Percentiles rank a stretch among this genome's conserved stretches.
Conservation (phyloP, 2,113 vertebrate genomes). For the Cygnus atratus region DNA sequence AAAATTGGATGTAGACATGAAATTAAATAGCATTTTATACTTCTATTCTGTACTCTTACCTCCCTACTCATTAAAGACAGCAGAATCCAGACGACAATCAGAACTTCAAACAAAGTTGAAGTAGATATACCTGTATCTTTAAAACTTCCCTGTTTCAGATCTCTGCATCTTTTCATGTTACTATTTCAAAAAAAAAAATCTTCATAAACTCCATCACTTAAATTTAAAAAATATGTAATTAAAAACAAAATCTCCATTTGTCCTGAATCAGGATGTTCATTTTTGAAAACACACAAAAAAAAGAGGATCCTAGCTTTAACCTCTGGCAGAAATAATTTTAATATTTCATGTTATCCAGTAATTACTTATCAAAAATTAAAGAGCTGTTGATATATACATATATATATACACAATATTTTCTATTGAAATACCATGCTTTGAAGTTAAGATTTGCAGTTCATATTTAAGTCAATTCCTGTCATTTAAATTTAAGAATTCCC, state of each 20-base stretch:
- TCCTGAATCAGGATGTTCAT: neutral
- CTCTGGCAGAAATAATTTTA: neutral
- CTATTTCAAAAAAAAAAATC: neutral
- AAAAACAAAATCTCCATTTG: neutral
- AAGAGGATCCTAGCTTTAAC: neutral
- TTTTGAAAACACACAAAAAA: neutral
- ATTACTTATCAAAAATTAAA: neutral
- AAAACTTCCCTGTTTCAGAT: neutral
- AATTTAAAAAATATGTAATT: neutral
- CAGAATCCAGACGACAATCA: neutral
- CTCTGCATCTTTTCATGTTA: neutral
- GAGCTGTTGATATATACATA: neutral
- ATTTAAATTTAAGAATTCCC: neutral
- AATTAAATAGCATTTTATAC: neutral
- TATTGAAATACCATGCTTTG: neutral
- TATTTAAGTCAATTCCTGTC: neutral
- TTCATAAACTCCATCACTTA: neutral
- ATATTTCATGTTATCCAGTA: neutral
- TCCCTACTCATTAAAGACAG: neutral
- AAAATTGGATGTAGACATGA: neutral
- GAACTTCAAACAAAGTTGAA: neutral
- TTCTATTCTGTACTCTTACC: neutral
- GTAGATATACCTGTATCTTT: rapidly evolving
- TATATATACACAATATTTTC: neutral
- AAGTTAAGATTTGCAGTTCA: neutral